A percentile compares a stretch with the other conserved stretches of the same genome.
These are phyloP conservation scores for Parelbella ahira DNA, from an alignment of 2,888 invertebrate species.

Conservation along the genomic window DNA sequence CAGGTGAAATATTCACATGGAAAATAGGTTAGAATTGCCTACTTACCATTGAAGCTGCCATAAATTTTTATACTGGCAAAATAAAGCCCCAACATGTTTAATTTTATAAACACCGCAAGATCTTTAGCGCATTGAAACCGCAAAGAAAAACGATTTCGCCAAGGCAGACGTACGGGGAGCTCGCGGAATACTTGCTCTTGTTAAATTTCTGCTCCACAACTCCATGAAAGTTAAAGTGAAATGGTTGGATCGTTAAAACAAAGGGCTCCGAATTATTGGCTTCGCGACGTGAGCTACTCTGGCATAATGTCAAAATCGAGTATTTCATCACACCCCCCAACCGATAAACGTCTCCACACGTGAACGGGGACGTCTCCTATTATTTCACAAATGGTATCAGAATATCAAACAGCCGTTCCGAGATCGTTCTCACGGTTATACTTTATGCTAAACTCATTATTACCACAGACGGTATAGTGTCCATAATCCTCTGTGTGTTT, in stretches of 20 bases:
- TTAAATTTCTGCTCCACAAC: slow-evolving; percentile 15
- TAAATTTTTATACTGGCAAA: too few relatives aligned
- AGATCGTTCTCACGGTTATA: slow-evolving; percentile 34
- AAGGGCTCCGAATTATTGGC: slow-evolving; percentile 15
- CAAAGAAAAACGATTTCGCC: slow-evolving; percentile 5
- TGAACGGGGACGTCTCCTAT: slow-evolving; percentile 57
- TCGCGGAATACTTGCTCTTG: slow-evolving; percentile 1
- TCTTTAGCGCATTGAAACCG: too few relatives aligned
- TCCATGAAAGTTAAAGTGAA: slow-evolving; percentile 11
- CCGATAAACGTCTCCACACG: slow-evolving; percentile 49
- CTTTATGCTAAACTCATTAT: slow-evolving; percentile 35
- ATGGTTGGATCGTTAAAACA: slow-evolving; percentile 11
- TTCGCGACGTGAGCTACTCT: slow-evolving; percentile 6
- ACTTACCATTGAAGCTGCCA: too few relatives aligned
- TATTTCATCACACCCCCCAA: slow-evolving; percentile 50
- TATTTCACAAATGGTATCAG: slow-evolving; percentile 69
- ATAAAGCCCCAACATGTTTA: too few relatives aligned
- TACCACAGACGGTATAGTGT: slow-evolving; percentile 37
- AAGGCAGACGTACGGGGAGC: background rate
- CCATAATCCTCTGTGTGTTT: slow-evolving; percentile 44
- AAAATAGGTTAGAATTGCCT: too few relatives aligned
- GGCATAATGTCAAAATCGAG: slow-evolving; percentile 36
- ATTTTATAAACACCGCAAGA: too few relatives aligned
- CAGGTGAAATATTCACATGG: too few relatives aligned
- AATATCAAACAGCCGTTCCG: slow-evolving; percentile 65